Percentiles rank a stretch among this genome's conserved stretches.
Conservation (phyloP, 2,113 vertebrate species). For the Hippocampus zosterae region DNA sequence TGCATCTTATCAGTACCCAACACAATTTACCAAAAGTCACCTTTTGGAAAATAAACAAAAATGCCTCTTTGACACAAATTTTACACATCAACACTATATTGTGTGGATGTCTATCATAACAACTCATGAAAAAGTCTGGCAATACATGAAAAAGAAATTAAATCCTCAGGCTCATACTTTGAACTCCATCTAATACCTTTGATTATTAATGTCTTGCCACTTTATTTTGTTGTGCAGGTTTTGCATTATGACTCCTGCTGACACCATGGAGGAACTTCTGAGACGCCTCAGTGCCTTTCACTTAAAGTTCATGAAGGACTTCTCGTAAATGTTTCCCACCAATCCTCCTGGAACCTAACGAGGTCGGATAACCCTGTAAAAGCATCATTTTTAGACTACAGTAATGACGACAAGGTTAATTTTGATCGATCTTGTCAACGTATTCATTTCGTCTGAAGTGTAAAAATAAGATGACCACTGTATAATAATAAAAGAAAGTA, state of each 20-base stretch:
- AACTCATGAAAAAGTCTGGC: too few relatives aligned
- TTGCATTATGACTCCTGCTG: conserved; percentile 19
- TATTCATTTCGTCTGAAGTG: neutral
- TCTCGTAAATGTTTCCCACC: conserved; percentile 38
- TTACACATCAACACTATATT: too few relatives aligned
- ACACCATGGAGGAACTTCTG: conserved; percentile 53
- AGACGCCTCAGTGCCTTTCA: conserved; percentile 60
- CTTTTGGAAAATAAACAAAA: too few relatives aligned
- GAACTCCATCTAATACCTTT: too few relatives aligned
- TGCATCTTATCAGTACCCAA: too few relatives aligned
- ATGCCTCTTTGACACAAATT: too few relatives aligned
- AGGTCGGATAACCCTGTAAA: neutral
- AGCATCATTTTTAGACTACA: neutral
- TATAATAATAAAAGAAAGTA: too few relatives aligned
- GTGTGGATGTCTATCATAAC: too few relatives aligned
- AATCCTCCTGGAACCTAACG: neutral
- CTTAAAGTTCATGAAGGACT: conserved; percentile 57
- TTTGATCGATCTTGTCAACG: neutral
- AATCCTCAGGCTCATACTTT: too few relatives aligned
- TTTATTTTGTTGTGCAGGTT: conserved; percentile 36
- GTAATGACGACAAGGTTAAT: neutral
- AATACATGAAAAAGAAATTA: too few relatives aligned
- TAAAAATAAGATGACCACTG: neutral
- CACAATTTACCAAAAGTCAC: too few relatives aligned
- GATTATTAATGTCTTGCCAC: too few relatives aligned